A percentile compares a stretch with the other conserved stretches of the same genome.
Conservation (phyloP, 2,797 vertebrate genomes). For the Dryobates pubescens region DNA sequence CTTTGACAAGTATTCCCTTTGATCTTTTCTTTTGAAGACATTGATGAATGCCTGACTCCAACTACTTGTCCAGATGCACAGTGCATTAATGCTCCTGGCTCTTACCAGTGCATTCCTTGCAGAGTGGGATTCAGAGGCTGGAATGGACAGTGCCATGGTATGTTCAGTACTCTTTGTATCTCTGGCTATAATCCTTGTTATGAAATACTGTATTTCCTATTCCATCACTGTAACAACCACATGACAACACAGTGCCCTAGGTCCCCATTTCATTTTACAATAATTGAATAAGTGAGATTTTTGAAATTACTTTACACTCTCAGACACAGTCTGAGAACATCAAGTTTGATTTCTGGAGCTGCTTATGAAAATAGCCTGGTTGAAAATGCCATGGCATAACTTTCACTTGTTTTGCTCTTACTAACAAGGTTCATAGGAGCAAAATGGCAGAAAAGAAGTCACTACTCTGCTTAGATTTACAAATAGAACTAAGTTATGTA, state of each 20-base stretch:
- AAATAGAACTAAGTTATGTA: background rate
- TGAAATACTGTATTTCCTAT: background rate
- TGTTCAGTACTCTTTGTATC: constrained; percentile 39
- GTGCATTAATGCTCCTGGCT: constrained; percentile 87
- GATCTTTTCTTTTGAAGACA: constrained; percentile 78
- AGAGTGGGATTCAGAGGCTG: constrained; percentile 86
- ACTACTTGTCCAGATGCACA: constrained; percentile 86
- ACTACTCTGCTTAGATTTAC: background rate
- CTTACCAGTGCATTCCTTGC: constrained; percentile 89
- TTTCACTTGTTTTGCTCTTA: background rate
- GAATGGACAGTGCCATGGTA: constrained; percentile 90
- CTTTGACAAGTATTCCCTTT: background rate
- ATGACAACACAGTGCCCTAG: background rate
- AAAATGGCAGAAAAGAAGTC: background rate
- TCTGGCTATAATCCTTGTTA: background rate
- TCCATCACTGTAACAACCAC: background rate
- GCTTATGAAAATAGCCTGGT: background rate
- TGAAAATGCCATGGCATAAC: background rate
- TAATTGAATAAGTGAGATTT: background rate
- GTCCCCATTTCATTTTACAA: background rate
- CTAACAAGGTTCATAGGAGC: background rate
- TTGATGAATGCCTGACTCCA: constrained; percentile 87
- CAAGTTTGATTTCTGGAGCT: background rate
- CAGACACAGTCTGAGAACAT: background rate
- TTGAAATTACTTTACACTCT: background rate